phyloP scores from a whole-genome alignment of 2,888 invertebrate genomes.

The Rapana venosa region DNA sequence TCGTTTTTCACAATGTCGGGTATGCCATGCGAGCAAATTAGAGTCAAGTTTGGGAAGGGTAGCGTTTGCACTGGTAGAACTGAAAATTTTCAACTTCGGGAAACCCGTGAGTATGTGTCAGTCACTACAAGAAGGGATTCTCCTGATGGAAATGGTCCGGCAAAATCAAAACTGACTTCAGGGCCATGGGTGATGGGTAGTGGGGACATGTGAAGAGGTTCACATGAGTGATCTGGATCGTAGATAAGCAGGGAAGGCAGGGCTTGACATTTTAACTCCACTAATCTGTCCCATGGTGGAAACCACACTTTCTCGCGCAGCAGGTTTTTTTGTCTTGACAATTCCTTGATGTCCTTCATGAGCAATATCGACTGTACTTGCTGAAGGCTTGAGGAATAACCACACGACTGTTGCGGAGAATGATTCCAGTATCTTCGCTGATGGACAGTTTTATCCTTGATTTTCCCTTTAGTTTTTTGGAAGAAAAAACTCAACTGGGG shows the following conservation, averaged over 20 bases:
- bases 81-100: neutral
- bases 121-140: neutral
- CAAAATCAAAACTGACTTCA: conserved; percentile 41
- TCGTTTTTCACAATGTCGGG: neutral
- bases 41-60: neutral
- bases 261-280: conserved; percentile 48
- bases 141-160: conserved; percentile 43
- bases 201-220: conserved; percentile 31
- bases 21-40: neutral
- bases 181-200: conserved; percentile 39
- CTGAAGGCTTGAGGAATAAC: neutral
- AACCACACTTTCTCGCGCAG: conserved; percentile 6
- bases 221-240: no score
- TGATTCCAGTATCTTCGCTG: neutral
- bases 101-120: neutral
- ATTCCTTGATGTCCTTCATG: conserved; percentile 60
- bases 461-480: conserved; percentile 52
- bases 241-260: conserved; percentile 55
- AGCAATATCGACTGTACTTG: conserved; percentile 44
- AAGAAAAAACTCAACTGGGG: conserved; percentile 20
- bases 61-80: neutral
- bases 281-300: conserved; percentile 28
- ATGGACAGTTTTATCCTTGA: neutral
- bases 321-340: conserved; percentile 35
- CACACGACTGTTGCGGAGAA: neutral